Conservation (phyloP, 2,113 vertebrate genomes). For the Leucopsar rothschildi region DNA sequence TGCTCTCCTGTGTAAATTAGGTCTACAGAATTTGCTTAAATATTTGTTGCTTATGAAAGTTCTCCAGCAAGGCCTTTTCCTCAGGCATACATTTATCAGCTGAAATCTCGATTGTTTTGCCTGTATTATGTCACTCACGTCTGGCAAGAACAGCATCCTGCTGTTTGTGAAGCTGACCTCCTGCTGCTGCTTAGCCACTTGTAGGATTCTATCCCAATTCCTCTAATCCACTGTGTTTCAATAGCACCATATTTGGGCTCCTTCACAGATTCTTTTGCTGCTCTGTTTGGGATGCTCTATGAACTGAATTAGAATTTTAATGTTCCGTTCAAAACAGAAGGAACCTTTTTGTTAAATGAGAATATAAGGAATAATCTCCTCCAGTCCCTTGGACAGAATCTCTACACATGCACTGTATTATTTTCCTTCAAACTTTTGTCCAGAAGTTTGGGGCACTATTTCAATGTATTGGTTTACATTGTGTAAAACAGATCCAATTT, state of each 20-base stretch:
- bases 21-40: background rate
- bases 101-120: constrained; percentile 51
- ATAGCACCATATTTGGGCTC: constrained; percentile 64
- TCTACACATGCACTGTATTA: background rate
- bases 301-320: constrained; percentile 46
- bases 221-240: constrained; percentile 56
- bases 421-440: background rate
- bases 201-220: constrained; percentile 52
- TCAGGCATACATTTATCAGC: constrained; percentile 37
- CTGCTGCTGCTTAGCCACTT: constrained; percentile 62
- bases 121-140: constrained; percentile 61
- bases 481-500: constrained; percentile 23
- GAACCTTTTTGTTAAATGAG: constrained; percentile 16
- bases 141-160: constrained; percentile 56
- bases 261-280: constrained; percentile 54
- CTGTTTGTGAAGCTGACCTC: constrained; percentile 60
- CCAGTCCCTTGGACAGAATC: background rate
- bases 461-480: constrained; percentile 10
- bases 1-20: background rate
- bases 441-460: constrained; percentile 3
- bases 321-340: constrained; percentile 20
- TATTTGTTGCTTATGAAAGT: background rate
- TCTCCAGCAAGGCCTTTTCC: background rate
- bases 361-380: background rate
- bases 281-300: constrained; percentile 41